Evolutionary conservation across 2,797 vertebrate genomes (phyloP).

Genomic region (Paedocypris micromegethes): DNA sequence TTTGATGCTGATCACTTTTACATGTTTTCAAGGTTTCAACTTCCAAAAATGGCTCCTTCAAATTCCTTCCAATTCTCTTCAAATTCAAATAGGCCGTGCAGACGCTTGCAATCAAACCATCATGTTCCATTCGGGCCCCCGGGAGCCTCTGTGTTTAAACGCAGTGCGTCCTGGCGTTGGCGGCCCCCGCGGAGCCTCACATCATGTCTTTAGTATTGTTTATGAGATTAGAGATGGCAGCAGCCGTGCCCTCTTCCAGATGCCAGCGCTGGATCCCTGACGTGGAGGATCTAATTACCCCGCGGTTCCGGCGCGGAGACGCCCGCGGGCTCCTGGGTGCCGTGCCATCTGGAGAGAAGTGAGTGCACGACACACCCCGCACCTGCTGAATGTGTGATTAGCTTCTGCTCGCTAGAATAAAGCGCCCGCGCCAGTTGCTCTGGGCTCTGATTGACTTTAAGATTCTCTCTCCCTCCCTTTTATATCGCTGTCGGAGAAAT

Average conservation of each 20-base stretch:
- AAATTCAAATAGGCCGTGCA: conserved; percentile 28
- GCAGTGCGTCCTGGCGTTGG: conserved; percentile 32
- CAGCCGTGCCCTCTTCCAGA: conserved; percentile 16
- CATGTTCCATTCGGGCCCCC: conserved; percentile 31
- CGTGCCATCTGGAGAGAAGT: conserved; percentile 32
- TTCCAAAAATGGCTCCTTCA: no score
- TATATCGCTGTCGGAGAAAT: conserved; percentile 10
- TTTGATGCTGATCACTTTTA: no score
- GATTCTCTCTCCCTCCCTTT: conserved; percentile 2
- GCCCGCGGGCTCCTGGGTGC: conserved; percentile 1
- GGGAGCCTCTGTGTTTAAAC: conserved; percentile 26
- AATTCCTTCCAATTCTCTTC: no score
- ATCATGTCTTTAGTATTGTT: conserved; percentile 43
- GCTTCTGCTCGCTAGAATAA: conserved; percentile 27
- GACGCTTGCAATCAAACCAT: conserved; percentile 41
- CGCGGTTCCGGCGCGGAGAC: background rate
- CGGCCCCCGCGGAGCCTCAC: conserved; percentile 40
- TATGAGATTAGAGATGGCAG: conserved; percentile 29
- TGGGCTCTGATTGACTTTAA: conserved; percentile 6
- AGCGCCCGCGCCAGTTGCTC: conserved; percentile 16
- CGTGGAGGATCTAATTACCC: conserved; percentile 26
- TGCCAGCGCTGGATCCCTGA: conserved; percentile 26
- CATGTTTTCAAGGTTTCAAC: no score
- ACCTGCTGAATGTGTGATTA: conserved; percentile 53
- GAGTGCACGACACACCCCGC: conserved; percentile 20